Base-by-base conservation (phyloP, 2,888 invertebrate species). In the Tenthredo livida region DNA sequence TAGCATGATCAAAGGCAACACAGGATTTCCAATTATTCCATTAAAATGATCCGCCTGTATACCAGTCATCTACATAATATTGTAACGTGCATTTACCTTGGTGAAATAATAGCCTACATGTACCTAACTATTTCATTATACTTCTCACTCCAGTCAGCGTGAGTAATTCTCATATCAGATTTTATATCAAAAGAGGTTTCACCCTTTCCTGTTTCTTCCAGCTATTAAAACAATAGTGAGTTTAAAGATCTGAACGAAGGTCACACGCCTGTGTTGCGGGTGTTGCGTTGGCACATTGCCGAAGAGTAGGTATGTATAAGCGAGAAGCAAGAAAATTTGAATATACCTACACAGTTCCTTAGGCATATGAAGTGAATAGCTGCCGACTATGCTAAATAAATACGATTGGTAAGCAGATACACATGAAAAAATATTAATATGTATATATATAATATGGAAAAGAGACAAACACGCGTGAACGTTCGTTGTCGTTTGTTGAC, bases 371-470 rank as follows among this genome's bases (percentile, higher is more conserved):
- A 73, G 6, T 73, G 40, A 73, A 73, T 73, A 43, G 40, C 73
- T 73, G 40, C 43, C 25, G 21, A n/a, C 37, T 73, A 84, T 70
- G 75, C 47, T 84, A 61, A 72, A 78, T 58, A 78, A 73, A 54
- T 73, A 78, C 47, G 83, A 67, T 54, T 84, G 12, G 40, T 78
- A 54, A 50, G 84, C 72, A 40, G 25, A 67, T 67, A 33, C 37
- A 61, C 37, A 4, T 3, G 2, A 15, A 47, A 47, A 47, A 3
- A 47, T 29, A 29, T 29, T 33, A 33, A 33, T 33, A 33, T 33
- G 4, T 33, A 33, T 33, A 29, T 29, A 29, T 33, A 33, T 33
- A 43, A 43, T 12, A 47, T 15, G 47, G 47, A 25, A 21, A 40
- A 40, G 73, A 75, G 77, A 50, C 54, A 72, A 84, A 50, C 43